Evolutionary conservation across 2,113 vertebrate species (phyloP).

Genomic region (Rissa tridactyla): DNA sequence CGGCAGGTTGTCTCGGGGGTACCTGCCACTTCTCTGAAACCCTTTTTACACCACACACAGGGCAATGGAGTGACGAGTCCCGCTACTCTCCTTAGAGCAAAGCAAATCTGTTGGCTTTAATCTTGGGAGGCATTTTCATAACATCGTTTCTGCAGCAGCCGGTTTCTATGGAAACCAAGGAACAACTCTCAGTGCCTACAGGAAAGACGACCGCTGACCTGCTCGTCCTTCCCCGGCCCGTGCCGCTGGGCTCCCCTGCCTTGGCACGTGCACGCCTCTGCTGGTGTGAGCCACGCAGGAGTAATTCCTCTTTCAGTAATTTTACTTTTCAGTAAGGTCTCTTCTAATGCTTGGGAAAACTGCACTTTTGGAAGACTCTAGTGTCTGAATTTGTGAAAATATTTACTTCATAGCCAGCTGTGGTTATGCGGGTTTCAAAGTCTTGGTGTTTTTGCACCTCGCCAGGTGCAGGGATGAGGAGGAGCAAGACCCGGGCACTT

Average conservation of each 20-base stretch:
- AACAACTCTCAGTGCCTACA: accelerated
- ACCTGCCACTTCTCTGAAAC: background rate
- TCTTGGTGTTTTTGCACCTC: background rate
- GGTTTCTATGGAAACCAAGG: slow-evolving; percentile 36
- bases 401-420: background rate
- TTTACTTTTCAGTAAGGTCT: background rate
- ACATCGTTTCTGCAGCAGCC: slow-evolving; percentile 6
- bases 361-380: background rate
- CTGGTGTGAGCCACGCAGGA: background rate
- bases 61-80: background rate
- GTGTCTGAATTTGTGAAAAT: background rate
- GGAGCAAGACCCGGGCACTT: background rate
- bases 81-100: background rate
- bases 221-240: background rate
- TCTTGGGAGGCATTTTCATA: background rate
- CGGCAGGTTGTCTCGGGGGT: accelerated
- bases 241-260: background rate
- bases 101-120: background rate
- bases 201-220: background rate
- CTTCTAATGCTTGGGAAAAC: background rate
- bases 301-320: background rate
- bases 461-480: background rate
- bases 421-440: background rate
- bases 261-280: background rate
- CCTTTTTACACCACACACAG: accelerated